A percentile compares a stretch with the other conserved stretches of the same genome.
Conservation (phyloP, 2,797 vertebrate species). For the Pseudochirops corinnae region DNA sequence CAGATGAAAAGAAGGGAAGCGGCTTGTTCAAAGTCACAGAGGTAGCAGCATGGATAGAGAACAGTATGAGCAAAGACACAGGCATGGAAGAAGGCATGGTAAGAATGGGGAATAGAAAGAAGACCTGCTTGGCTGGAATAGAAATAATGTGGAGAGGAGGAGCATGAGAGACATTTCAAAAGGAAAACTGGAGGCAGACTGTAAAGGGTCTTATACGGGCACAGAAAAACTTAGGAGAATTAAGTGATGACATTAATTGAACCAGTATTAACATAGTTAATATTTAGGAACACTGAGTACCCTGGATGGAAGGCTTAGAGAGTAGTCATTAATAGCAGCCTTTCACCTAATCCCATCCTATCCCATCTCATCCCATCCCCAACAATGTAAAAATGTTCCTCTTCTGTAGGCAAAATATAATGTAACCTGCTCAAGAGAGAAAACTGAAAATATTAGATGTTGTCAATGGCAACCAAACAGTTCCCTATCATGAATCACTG, state of each 20-base stretch:
- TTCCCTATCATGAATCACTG: conserved; percentile 48
- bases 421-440: conserved; percentile 13
- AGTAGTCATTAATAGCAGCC: neutral
- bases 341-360: neutral
- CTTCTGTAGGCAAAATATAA: conserved; percentile 45
- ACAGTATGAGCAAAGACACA: neutral
- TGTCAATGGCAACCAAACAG: conserved; percentile 20
- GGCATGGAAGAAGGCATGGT: neutral
- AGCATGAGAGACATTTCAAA: neutral
- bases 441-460: conserved; percentile 31
- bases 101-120: neutral
- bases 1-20: neutral
- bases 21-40: neutral
- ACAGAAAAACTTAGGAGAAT: neutral
- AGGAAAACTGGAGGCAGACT: neutral
- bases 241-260: neutral
- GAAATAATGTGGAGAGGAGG: neutral
- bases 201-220: neutral
- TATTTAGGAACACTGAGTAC: neutral
- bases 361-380: neutral
- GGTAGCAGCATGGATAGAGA: neutral
- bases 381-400: conserved; percentile 34
- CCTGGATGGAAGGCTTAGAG: neutral
- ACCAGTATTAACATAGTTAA: neutral
- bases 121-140: neutral